Conservation (phyloP, 1,140 invertebrate genomes). For the Cotesia glomerata region DNA sequence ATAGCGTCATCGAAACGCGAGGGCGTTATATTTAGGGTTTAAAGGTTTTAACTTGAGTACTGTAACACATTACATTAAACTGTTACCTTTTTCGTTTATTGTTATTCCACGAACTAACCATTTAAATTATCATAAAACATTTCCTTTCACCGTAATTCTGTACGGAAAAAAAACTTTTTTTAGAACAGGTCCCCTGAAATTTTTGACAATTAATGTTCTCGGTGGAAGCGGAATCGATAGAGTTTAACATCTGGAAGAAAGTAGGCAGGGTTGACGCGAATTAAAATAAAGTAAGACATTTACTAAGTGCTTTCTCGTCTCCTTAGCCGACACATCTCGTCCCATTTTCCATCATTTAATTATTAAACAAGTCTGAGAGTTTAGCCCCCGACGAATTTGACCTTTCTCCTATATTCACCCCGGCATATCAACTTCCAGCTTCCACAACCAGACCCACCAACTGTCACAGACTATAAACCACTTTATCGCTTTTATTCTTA, state of each 20-base stretch:
- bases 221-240: background rate
- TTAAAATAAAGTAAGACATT: conserved; percentile 10
- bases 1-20: background rate
- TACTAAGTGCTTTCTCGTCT: conserved; percentile 22
- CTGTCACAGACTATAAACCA: too few species aligned
- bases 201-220: too few species aligned
- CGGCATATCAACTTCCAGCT: background rate
- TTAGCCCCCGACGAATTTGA: conserved; percentile 2
- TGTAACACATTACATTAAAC: background rate
- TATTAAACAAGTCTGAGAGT: conserved; percentile 11
- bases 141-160: too few species aligned
- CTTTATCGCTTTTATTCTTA: too few species aligned
- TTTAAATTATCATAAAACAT: too few species aligned
- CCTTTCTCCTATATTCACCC: conserved; percentile 29
- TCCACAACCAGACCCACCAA: background rate
- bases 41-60: too few species aligned
- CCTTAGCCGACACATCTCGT: conserved; percentile 3
- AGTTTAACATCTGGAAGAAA: conserved; percentile 4
- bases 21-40: conserved; percentile 18
- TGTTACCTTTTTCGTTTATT: too few species aligned
- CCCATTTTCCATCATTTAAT: conserved; percentile 19
- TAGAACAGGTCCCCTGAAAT: too few species aligned
- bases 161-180: too few species aligned
- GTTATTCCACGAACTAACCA: too few species aligned
- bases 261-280: conserved; percentile 4